Conservation (phyloP, 2,113 vertebrate genomes). For the Electrona antarctica region DNA sequence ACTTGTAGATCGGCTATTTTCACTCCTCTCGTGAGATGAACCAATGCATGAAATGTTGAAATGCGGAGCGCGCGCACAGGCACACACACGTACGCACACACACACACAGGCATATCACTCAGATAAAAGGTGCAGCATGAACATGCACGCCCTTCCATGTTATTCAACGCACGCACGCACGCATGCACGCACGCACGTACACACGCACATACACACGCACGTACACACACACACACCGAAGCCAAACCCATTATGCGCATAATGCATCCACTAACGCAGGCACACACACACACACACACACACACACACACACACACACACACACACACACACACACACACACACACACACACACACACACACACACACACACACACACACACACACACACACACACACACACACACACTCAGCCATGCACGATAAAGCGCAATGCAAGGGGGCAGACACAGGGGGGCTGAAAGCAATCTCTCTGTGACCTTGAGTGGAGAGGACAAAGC, state of each 20-base stretch:
- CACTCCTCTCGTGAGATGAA: too few relatives aligned
- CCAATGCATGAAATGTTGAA: too few relatives aligned
- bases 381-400: background rate
- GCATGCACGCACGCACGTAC: constrained; percentile 1
- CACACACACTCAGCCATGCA: constrained; percentile 35
- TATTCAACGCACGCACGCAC: constrained; percentile 33
- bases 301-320: constrained; percentile 2
- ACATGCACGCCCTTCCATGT: constrained; percentile 7
- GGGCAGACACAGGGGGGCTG: constrained; percentile 70
- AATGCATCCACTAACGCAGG: background rate
- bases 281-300: background rate
- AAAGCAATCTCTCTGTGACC: constrained; percentile 78
- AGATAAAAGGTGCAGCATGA: constrained; percentile 24
- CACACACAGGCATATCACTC: background rate
- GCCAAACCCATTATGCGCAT: too few relatives aligned
- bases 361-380: background rate
- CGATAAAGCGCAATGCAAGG: constrained; percentile 48
- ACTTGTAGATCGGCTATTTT: too few relatives aligned
- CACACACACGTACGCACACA: constrained; percentile 7
- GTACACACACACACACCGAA: background rate
- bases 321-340: constrained; percentile 2
- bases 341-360: constrained; percentile 9
- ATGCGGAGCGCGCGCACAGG: too few relatives aligned
- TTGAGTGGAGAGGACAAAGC: constrained; percentile 71
- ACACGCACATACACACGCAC: constrained; percentile 8